A percentile compares a stretch with the other conserved stretches of the same genome.
Conservation (phyloP, 1,140 invertebrate species). For the Harpegnathos saltator region DNA sequence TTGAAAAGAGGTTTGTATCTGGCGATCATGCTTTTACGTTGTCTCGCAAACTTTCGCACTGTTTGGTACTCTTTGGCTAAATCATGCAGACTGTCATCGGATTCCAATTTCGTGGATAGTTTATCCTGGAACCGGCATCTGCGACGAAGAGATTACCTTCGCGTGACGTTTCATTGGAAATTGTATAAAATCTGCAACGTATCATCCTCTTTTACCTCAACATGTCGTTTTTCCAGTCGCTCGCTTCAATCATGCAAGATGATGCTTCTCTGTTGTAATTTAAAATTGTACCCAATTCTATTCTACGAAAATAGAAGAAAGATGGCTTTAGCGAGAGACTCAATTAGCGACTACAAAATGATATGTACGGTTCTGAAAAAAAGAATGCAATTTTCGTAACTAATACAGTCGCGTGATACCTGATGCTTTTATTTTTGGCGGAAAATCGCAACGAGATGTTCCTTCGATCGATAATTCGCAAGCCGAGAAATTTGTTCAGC, state of each 20-base stretch:
- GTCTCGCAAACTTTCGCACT: slow-evolving; percentile 19
- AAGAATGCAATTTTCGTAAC: no score
- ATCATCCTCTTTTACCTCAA: slow-evolving; percentile 29
- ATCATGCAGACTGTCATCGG: slow-evolving; percentile 28
- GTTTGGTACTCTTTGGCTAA: slow-evolving; percentile 22
- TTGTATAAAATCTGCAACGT: not conserved
- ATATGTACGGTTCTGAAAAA: no score
- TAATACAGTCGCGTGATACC: no score
- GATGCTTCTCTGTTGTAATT: slow-evolving; percentile 60
- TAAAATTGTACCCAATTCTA: no score
- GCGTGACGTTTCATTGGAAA: not conserved
- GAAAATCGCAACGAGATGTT: no score
- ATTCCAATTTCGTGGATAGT: not conserved
- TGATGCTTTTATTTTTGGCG: no score
- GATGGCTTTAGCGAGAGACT: no score
- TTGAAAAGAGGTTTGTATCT: slow-evolving; percentile 50
- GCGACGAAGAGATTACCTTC: not conserved
- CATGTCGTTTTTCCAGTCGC: slow-evolving; percentile 39
- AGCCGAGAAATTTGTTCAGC: slow-evolving; percentile 50
- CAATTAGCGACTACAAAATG: no score
- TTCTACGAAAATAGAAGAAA: no score
- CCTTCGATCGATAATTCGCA: no score
- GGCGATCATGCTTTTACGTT: slow-evolving; percentile 39
- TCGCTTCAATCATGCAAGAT: slow-evolving; percentile 52
- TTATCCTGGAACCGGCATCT: slow-evolving; percentile 53